Evolutionary conservation across 1,140 invertebrate genomes (phyloP).

Genomic region (Druon quercuslanigerum): DNA sequence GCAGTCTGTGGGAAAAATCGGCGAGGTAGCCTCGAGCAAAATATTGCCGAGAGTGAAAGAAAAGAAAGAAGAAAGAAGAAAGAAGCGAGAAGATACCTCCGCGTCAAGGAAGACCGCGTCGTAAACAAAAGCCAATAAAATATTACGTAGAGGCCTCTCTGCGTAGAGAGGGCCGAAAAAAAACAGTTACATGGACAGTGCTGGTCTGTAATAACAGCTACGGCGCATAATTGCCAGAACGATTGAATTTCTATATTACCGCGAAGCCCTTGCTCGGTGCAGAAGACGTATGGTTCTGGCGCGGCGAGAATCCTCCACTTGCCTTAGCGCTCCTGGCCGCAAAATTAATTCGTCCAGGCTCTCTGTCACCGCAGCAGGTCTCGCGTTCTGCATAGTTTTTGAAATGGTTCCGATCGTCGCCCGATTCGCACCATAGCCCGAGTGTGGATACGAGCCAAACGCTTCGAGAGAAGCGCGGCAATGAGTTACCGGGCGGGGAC

Average conservation of each 20-base stretch:
- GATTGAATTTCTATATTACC: constrained; percentile 75
- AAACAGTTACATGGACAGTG: constrained; percentile 51
- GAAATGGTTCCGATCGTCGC: constrained; percentile 63
- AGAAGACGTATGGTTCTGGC: constrained; percentile 58
- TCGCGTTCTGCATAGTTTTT: constrained; percentile 52
- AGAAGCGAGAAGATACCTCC: constrained; percentile 44
- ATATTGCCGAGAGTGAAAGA: constrained; percentile 1
- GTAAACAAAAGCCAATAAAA: constrained; percentile 74
- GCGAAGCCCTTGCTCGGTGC: constrained; percentile 51
- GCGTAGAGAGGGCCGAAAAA: constrained; percentile 53
- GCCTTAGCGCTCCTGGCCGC: constrained; percentile 37
- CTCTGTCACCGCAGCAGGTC: constrained; percentile 21
- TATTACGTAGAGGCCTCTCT: constrained; percentile 63
- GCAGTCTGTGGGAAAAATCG: neutral
- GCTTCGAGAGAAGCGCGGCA: constrained; percentile 63
- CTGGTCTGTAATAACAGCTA: constrained; percentile 67
- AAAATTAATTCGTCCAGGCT: constrained; percentile 51
- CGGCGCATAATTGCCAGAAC: constrained; percentile 71
- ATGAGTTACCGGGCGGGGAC: constrained; percentile 73
- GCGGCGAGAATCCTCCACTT: constrained; percentile 46
- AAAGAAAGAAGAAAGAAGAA: constrained; percentile 35
- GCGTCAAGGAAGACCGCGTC: constrained; percentile 65
- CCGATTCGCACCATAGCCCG: constrained; percentile 64
- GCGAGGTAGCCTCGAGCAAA: constrained; percentile 13
- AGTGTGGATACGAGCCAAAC: constrained; percentile 72